Percentiles rank a stretch among this genome's conserved stretches.
phyloP scores from a whole-genome alignment of 1,140 invertebrate genomes.

The Lepidotrigona ventralis region DNA sequence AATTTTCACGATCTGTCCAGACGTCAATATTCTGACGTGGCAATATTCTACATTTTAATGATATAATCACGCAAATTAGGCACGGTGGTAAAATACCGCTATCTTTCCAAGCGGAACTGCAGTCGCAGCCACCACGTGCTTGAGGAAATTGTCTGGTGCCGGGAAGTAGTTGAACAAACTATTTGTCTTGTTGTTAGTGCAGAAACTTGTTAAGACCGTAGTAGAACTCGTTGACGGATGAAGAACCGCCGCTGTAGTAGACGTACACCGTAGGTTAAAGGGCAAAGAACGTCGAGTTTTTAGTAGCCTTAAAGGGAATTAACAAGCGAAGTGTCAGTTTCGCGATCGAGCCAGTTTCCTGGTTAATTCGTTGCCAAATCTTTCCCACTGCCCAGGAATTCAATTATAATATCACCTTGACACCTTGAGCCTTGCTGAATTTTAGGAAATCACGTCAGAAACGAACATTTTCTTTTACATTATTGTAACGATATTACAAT shows the following conservation, averaged over 20 bases:
- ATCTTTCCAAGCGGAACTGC: not conserved
- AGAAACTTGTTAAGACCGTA: constrained; percentile 7
- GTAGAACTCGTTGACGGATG: constrained; percentile 11
- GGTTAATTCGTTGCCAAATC: not conserved
- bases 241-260: not conserved
- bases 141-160: not conserved
- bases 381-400: not conserved
- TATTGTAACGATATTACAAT: too few relatives aligned
- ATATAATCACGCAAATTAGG: not conserved
- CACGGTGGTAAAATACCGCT: not conserved
- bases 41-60: not conserved
- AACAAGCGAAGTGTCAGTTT: not conserved
- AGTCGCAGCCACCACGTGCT: not conserved
- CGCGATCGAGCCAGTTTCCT: not conserved
- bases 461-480: too few relatives aligned
- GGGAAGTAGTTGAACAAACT: not conserved
- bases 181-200: not conserved
- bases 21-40: not conserved
- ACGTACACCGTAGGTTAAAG: not conserved
- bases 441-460: too few relatives aligned
- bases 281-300: not conserved
- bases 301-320: not conserved
- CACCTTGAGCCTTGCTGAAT: too few relatives aligned
- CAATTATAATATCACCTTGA: not conserved
- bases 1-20: not conserved